Base-by-base conservation (phyloP, 2,113 vertebrate genomes). In the Struthidea cinerea region DNA sequence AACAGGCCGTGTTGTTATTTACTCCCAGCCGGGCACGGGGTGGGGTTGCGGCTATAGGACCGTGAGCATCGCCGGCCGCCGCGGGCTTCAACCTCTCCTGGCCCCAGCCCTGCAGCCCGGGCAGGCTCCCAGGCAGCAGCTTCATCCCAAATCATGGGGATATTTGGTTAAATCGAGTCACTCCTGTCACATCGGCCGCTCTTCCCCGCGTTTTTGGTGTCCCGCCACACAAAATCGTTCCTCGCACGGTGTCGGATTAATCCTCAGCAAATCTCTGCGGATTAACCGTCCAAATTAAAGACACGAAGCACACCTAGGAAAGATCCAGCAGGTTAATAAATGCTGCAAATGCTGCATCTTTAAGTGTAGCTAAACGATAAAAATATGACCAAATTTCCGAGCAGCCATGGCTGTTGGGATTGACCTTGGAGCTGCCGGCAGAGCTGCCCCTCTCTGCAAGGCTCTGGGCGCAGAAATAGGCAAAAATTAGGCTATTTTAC, bases 1-100 rank as follows among this genome's bases (percentile, higher is more conserved):
- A 98, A 87, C 79, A 47, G 71, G 82, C 87, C 47, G 94, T 67
- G 94, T 82, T 96, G 90, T 94, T 95, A 91, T 97, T 97, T 96
- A 79, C 93, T 95, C 49, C 42, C 85, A 81, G 56, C 26, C 13
- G 85, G 87, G 89, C 44, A 4, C 3, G 2, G 90, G 78, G 87
- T 3, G 86, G 32, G 42, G 8, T 42, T 2, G 44, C 0, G 33
- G 88, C 82, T 13, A 55, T 11, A 9, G 69, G 57, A 44, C 35
- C 3, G 1, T 0, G 13, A 50, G 68, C 69, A 24, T 47, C 30
- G 1, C 23, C 3, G 7, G 47, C 24, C 1, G 0, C 10, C 19
- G 2, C 1, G 4, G 44, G 46, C 53, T 6, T 44, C 9, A 4
- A 11, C 35, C 28, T 52, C 70, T 79, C 47, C 1, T 24, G 19